phyloP scores from a whole-genome alignment of 2,888 invertebrate species.

The Aspidiotus rigidus region DNA sequence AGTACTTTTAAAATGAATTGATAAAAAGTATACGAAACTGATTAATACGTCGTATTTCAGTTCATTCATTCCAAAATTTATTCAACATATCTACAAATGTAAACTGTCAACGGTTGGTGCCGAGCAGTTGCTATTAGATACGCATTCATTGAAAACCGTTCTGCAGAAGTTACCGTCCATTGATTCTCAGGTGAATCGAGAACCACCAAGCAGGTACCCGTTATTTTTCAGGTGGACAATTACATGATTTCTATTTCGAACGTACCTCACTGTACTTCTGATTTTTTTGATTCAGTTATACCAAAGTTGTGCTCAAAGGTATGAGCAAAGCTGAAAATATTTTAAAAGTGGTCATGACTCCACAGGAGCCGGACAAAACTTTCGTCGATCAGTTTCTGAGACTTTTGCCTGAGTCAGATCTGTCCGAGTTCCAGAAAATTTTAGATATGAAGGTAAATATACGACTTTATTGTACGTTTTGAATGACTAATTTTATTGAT shows the following conservation, averaged over 20 bases:
- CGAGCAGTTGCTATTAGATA: conserved; percentile 86
- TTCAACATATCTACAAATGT: conserved; percentile 81
- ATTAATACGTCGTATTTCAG: conserved; percentile 44
- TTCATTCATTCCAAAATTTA: conserved; percentile 88
- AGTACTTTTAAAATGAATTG: neutral
- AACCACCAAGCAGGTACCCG: conserved; percentile 76
- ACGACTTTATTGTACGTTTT: too few relatives aligned
- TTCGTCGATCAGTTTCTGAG: conserved; percentile 84
- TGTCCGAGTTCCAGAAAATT: conserved; percentile 86
- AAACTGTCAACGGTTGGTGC: conserved; percentile 84
- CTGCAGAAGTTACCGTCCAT: conserved; percentile 88
- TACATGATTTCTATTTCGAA: too few relatives aligned
- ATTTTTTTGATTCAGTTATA: conserved; percentile 40
- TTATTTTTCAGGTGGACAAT: neutral
- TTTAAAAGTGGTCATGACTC: conserved; percentile 95
- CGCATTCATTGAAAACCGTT: conserved; percentile 88
- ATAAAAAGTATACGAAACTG: too few relatives aligned
- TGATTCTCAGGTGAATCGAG: conserved; percentile 75
- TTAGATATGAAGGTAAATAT: conserved; percentile 77
- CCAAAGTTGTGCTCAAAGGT: conserved; percentile 66
- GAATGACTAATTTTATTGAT: too few relatives aligned
- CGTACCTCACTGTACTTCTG: neutral
- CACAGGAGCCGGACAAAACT: conserved; percentile 65
- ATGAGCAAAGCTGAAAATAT: conserved; percentile 99
- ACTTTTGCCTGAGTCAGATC: conserved; percentile 77